Evolutionary conservation across 2,888 invertebrate genomes (phyloP).

Genomic region (Cephus pygmeus): DNA sequence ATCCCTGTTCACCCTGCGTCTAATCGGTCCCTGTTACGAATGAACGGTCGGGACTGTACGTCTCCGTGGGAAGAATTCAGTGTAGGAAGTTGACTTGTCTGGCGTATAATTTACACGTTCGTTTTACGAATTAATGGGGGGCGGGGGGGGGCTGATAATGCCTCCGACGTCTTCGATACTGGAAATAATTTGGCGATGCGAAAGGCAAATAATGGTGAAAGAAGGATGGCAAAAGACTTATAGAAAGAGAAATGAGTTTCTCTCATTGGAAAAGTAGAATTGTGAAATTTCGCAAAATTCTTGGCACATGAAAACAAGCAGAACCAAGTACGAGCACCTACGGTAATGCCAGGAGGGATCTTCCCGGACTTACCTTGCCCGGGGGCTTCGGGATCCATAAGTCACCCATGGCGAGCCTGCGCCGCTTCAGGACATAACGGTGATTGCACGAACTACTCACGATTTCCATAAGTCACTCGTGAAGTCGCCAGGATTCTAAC

Average conservation of each 20-base stretch:
- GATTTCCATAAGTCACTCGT: constrained; percentile 56
- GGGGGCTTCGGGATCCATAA: constrained; percentile 33
- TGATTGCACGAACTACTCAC: constrained; percentile 53
- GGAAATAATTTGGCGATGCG: neutral
- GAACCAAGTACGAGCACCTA: neutral
- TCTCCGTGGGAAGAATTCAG: neutral
- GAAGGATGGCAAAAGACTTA: neutral
- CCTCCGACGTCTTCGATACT: neutral
- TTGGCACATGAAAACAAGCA: neutral
- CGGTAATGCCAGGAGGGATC: neutral
- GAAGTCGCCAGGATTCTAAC: constrained; percentile 32
- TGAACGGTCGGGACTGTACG: neutral
- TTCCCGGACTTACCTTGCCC: constrained; percentile 30
- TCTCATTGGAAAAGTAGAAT: neutral
- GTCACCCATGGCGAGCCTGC: constrained; percentile 29
- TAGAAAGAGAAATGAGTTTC: neutral
- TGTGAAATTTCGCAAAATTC: neutral
- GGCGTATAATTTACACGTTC: neutral
- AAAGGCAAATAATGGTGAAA: neutral
- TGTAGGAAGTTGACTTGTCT: neutral
- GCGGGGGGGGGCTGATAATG: neutral
- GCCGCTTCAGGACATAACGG: constrained; percentile 47
- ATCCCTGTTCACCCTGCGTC: neutral
- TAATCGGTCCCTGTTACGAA: neutral
- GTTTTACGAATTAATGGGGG: neutral